phyloP scores from a whole-genome alignment of 2,113 vertebrate species.

The Collichthys lucidus region DNA sequence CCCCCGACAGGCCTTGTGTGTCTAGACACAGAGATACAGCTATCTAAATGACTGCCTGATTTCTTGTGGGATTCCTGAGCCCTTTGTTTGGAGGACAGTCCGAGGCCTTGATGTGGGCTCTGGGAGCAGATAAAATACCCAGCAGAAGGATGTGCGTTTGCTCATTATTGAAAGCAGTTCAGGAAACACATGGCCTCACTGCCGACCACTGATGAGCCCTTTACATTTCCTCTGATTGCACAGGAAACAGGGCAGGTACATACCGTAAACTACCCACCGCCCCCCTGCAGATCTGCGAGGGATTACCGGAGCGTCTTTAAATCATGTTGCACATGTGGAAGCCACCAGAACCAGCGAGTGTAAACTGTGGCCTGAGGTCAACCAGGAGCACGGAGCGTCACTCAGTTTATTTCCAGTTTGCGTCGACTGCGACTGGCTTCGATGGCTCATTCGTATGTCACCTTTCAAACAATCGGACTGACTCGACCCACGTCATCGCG shows the following conservation, averaged over 20 bases:
- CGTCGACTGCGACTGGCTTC: neutral
- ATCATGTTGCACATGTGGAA: slow-evolving; percentile 4
- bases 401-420: slow-evolving; percentile 35
- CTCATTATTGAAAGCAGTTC: slow-evolving; percentile 66
- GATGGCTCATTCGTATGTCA: neutral
- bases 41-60: slow-evolving; percentile 80
- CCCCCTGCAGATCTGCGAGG: neutral
- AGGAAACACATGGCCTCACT: slow-evolving; percentile 75
- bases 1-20: slow-evolving; percentile 49
- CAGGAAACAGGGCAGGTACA: slow-evolving; percentile 59
- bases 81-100: slow-evolving; percentile 76
- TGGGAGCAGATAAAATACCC: slow-evolving; percentile 76
- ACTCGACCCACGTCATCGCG: neutral
- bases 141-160: slow-evolving; percentile 70
- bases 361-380: slow-evolving; percentile 59
- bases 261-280: slow-evolving; percentile 13
- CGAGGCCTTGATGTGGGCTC: slow-evolving; percentile 72
- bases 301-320: neutral
- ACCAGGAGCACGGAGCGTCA: slow-evolving; percentile 11
- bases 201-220: slow-evolving; percentile 55
- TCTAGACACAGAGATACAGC: slow-evolving; percentile 79
- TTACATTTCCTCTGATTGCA: slow-evolving; percentile 57
- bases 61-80: slow-evolving; percentile 69
- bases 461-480: neutral
- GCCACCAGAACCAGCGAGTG: slow-evolving; percentile 13